phyloP scores from a whole-genome alignment of 2,797 vertebrate species.

The Botia kubotai region DNA sequence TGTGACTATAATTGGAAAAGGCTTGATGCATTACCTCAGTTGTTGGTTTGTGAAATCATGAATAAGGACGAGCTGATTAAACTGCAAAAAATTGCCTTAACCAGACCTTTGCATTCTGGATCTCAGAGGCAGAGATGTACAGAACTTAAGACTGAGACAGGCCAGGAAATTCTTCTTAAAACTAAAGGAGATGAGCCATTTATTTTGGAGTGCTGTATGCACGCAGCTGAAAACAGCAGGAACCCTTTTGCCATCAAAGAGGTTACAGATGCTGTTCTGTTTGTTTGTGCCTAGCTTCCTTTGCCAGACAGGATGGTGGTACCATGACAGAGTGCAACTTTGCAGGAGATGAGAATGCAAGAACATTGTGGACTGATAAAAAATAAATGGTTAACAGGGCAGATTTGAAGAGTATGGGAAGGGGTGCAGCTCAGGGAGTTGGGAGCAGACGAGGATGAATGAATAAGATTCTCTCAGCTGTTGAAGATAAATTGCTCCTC shows the following conservation, averaged over 20 bases:
- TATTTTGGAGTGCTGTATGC: slow-evolving; percentile 77
- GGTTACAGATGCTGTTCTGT: slow-evolving; percentile 6
- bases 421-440: slow-evolving; percentile 73
- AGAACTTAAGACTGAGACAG: slow-evolving; percentile 74
- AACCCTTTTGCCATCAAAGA: not conserved
- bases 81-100: slow-evolving; percentile 75
- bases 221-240: not conserved
- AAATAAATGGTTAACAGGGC: slow-evolving; percentile 82
- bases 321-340: slow-evolving; percentile 90
- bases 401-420: slow-evolving; percentile 29
- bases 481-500: not conserved
- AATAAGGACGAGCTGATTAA: slow-evolving; percentile 79
- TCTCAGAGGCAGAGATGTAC: slow-evolving; percentile 82
- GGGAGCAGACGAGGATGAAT: slow-evolving; percentile 86
- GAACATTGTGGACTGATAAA: slow-evolving; percentile 89
- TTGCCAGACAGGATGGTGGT: slow-evolving; percentile 84
- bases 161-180: slow-evolving; percentile 83
- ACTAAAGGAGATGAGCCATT: slow-evolving; percentile 87
- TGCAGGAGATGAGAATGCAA: slow-evolving; percentile 82
- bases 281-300: slow-evolving; percentile 78
- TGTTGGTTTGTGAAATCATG: slow-evolving; percentile 62
- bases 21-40: too few relatives aligned
- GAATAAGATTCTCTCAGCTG: slow-evolving; percentile 74
- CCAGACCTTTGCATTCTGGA: slow-evolving; percentile 85
- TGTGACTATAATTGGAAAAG: not conserved